These are phyloP conservation scores for Atherinosoma microstoma DNA, from an alignment of 2,797 vertebrate genomes.

Conservation along the genomic window DNA sequence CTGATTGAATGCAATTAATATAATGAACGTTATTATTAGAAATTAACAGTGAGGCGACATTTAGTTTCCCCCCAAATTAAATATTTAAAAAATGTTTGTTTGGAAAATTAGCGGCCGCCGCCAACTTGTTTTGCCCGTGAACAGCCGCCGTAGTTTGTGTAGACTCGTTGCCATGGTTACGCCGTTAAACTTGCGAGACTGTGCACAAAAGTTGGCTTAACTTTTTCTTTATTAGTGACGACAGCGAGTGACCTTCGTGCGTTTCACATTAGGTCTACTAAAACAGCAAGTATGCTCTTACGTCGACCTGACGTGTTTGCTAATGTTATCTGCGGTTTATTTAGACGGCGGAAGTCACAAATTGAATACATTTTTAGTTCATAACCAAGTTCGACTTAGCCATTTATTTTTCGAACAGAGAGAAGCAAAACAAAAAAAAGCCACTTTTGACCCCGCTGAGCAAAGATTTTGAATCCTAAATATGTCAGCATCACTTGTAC, in stretches of 20 bases:
- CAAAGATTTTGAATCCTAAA: conserved; percentile 3
- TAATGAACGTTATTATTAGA: not conserved
- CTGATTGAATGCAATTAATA: not conserved
- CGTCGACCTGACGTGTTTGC: not conserved
- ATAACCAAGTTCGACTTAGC: not conserved
- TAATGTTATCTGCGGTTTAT: not conserved
- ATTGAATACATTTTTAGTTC: not conserved
- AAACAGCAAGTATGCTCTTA: too few species aligned
- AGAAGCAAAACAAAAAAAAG: too few species aligned
- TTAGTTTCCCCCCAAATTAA: not conserved
- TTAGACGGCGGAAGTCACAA: not conserved
- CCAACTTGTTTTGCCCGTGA: conserved; percentile 17
- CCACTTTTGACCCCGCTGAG: too few species aligned
- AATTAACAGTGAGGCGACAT: not conserved
- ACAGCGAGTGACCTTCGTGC: not conserved
- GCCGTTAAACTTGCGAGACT: not conserved
- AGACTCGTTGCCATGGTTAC: conserved; percentile 66
- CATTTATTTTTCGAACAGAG: too few species aligned
- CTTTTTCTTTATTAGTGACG: too few species aligned
- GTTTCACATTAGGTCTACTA: too few species aligned
- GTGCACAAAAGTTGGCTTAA: not conserved
- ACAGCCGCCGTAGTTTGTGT: conserved; percentile 50
- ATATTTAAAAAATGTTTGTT: not conserved
- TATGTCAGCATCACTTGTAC: conserved; percentile 1
- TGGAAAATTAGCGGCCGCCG: not conserved